Base-by-base conservation (phyloP, 1,140 invertebrate species). In the Zaprionus davidi region DNA sequence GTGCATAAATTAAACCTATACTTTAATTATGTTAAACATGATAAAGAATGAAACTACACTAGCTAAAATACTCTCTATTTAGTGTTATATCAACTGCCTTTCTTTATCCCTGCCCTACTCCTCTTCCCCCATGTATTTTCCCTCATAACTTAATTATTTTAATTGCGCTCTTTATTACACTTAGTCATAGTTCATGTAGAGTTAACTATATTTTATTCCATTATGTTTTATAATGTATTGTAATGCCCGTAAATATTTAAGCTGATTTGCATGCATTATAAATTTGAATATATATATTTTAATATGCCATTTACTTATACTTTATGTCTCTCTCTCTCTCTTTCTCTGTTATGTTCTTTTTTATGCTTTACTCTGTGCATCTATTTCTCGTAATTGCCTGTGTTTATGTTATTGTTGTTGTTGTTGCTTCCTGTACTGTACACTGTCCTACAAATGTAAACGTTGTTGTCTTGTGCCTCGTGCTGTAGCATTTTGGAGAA, bases 401-500 rank as follows among this genome's bases (percentile, higher is more conserved):
- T 24, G 46, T 24, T 51, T 7, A 4, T 24, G 11, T 51, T 24
- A 20, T 51, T 51, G 12, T 51, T 79, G 34, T 80, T 53, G 20
- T 80, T 53, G 20, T 31, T 73, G 63, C 71, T 71, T 70, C 57
- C 41, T 17, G 41, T 46, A 46, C 41, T 87, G 73, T 83, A 58
- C 28, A 74, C 60, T 81, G 71, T 86, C 71, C 70, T 63, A 55
- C 66, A n/a, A 41, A 44, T 71, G 80, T 78, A 68, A 71, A 67
- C 65, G 46, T 62, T 64, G 57, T 17, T 71, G 31, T 55, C 36
- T 70, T 59, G 22, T 71, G 67, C 78, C 55, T 49, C 44, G 58
- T 78, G 72, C 49, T 56, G 93, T 94, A 96, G 95, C 93, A 96
- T 96, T 94, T 93, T 96, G 94, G 96, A 96, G 94, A 96, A 95